Conservation (phyloP, 2,888 invertebrate genomes). For the Taphrorychus bicolor region DNA sequence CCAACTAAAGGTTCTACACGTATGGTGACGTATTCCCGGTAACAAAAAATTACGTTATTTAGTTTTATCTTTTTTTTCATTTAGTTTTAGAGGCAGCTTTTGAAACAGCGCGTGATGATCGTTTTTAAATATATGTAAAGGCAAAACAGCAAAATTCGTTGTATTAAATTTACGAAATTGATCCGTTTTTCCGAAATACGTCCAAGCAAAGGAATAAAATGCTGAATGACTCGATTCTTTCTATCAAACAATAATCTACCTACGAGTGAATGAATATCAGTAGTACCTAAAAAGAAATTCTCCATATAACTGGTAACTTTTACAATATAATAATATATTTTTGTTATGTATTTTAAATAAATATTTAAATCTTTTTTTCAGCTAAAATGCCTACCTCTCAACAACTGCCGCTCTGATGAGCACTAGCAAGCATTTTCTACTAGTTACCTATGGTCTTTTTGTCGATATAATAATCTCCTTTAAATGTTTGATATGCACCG, state of each 20-base stretch:
- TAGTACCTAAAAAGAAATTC: constrained; percentile 16
- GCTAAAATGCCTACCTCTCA: constrained; percentile 27
- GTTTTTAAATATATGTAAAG: no score
- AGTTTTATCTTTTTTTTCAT: no score
- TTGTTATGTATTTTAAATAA: constrained; percentile 31
- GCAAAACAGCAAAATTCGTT: no score
- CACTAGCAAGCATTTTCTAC: constrained; percentile 38
- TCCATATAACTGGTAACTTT: constrained; percentile 30
- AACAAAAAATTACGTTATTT: no score
- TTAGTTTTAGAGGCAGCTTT: not conserved
- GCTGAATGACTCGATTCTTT: constrained; percentile 11
- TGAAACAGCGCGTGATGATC: not conserved
- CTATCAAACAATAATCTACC: no score
- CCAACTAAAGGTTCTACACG: constrained; percentile 20
- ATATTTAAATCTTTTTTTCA: constrained; percentile 28
- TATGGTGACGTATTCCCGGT: not conserved
- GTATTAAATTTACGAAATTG: not conserved
- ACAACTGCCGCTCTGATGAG: constrained; percentile 51
- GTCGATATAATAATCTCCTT: not conserved
- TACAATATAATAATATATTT: constrained; percentile 12
- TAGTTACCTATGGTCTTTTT: constrained; percentile 28
- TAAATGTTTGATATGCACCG: constrained; percentile 28
- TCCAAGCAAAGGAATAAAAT: not conserved
- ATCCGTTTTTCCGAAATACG: not conserved
- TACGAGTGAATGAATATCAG: not conserved